Percentiles rank a stretch among this genome's conserved stretches.
phyloP scores from a whole-genome alignment of 92 coral and sea anemone species.

The Bergia puertoricense region DNA sequence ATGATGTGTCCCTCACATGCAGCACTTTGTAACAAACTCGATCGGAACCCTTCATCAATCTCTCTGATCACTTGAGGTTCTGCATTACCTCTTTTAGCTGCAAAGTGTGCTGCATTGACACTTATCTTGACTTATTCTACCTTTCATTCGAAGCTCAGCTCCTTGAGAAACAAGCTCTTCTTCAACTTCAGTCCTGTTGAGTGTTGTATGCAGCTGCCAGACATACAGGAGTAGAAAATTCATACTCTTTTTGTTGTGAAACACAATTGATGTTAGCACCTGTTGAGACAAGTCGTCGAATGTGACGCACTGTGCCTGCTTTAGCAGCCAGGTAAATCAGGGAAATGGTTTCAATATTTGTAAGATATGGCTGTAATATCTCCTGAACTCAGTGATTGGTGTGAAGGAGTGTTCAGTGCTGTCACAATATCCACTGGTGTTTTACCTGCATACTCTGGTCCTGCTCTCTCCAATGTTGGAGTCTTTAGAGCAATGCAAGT shows the following conservation, averaged over 20 bases:
- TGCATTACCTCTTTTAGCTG: not conserved
- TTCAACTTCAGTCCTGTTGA: slow-evolving; percentile 2
- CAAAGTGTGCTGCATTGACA: slow-evolving; percentile 27
- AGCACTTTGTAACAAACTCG: not conserved
- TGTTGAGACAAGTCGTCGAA: no score
- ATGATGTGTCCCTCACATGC: slow-evolving; percentile 8
- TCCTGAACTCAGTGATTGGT: no score
- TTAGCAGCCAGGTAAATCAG: no score
- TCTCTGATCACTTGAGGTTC: not conserved
- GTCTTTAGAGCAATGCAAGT: no score
- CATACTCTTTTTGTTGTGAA: not conserved
- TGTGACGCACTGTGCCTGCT: no score
- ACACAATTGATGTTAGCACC: no score
- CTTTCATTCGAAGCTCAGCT: not conserved
- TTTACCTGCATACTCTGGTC: no score
- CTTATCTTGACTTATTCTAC: not conserved
- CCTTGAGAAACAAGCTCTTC: slow-evolving; percentile 8
- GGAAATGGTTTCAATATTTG: no score
- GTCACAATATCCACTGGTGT: no score
- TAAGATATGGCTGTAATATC: no score
- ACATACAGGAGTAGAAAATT: slow-evolving; percentile 7
- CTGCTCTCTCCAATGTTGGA: no score
- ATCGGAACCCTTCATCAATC: not conserved
- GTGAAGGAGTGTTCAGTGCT: no score
- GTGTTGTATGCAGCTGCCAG: slow-evolving; percentile 16